Base-by-base conservation (phyloP, 2,888 invertebrate genomes). In the Athetis lepigone region DNA sequence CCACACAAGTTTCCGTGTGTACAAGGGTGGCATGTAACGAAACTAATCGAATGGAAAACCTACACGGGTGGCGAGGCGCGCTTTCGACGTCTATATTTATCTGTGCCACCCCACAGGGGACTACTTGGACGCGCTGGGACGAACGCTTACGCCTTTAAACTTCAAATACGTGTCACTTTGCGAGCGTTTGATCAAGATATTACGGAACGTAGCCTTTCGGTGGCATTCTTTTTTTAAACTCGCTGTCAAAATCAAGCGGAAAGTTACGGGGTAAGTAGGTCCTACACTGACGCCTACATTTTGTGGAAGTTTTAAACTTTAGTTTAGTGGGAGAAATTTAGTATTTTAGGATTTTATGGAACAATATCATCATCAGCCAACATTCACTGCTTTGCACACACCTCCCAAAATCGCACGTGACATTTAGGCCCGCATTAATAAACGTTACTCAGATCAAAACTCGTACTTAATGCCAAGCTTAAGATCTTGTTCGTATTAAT, bases 31-130 rank as follows among this genome's bases (percentile, higher is more conserved):
- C 77, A 83, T 80, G 86, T 85, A 83, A 81, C 78, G 50, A 58
- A 77, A 55, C 77, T 87, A 88, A 86, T 88, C 87, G 82, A 50
- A 58, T 75, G 87, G 85, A 86, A 87, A 88, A 83, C 83, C 78
- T 78, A 81, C 76, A 86, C 86, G 85, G 85, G 68, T 83, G 84
- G 81, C 60, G 82, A 81, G 79, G 73, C 75, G 80, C 81, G 80
- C 81, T 80, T 79, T 79, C 76, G 75, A 77, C 65, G 71, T 66
- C 83, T 85, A 84, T 79, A 82, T 84, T 77, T 85, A 85, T 70
- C 76, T 64, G 68, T 54, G 59, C 68, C 74, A 70, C 78, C 78
- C 80, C 62, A 50, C 56, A 23, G 59, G 60, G 71, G 67, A 52
- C 65, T 65, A 73, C 72, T 74, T 67, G 78, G 78, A 75, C 78